Conservation (phyloP, 2,113 vertebrate genomes). For the Stigmatopora nigra region DNA sequence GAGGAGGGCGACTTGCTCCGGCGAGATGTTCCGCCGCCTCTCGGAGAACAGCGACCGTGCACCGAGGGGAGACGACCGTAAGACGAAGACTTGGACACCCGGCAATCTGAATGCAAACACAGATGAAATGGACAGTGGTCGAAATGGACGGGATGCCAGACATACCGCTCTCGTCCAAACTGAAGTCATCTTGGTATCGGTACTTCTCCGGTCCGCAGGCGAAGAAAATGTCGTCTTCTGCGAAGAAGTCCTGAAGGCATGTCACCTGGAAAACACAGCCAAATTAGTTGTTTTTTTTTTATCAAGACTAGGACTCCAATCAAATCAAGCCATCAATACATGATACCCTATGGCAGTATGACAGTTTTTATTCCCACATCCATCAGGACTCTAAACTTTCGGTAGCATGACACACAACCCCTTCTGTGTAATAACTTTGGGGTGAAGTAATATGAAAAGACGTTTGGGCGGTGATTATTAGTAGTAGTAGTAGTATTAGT, state of each 20-base stretch:
- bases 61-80: constrained; percentile 87
- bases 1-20: constrained; percentile 96
- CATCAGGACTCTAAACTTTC: too few species aligned
- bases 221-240: constrained; percentile 97
- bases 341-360: too few species aligned
- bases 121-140: neutral
- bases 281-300: too few species aligned
- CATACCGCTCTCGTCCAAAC: constrained; percentile 92
- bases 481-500: too few species aligned
- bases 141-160: neutral
- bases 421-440: too few species aligned
- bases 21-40: constrained; percentile 79
- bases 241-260: constrained; percentile 97
- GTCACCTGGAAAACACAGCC: constrained; percentile 72
- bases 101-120: constrained; percentile 74
- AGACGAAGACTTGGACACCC: constrained; percentile 90
- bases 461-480: too few species aligned
- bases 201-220: constrained; percentile 99
- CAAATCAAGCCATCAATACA: too few species aligned
- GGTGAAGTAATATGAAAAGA: too few species aligned
- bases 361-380: too few species aligned
- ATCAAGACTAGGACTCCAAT: too few species aligned
- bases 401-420: too few species aligned
- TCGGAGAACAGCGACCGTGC: constrained; percentile 79
- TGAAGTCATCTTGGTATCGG: constrained; percentile 98